These are phyloP conservation scores for Nomada ferruginata DNA, from an alignment of 2,888 invertebrate species.

Conservation along the genomic window DNA sequence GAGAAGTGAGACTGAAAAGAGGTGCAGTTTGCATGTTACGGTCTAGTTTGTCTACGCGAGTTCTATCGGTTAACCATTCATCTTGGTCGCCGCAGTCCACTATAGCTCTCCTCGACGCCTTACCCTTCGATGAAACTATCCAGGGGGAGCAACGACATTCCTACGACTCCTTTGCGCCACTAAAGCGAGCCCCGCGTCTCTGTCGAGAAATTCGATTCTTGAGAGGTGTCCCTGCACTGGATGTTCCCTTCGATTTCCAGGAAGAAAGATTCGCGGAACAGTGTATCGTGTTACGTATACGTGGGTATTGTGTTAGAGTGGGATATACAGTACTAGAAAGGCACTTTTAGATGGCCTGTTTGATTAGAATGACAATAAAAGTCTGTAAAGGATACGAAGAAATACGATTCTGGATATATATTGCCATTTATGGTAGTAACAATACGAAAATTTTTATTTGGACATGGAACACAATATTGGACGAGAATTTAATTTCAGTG, in stretches of 20 bases:
- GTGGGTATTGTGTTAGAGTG: background rate
- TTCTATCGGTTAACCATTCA: constrained; percentile 78
- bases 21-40: constrained; percentile 66
- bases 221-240: constrained; percentile 42
- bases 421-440: no score
- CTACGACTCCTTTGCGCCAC: constrained; percentile 57
- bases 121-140: constrained; percentile 40
- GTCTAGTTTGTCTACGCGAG: constrained; percentile 72
- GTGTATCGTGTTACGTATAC: constrained; percentile 24
- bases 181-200: constrained; percentile 42
- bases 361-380: no score
- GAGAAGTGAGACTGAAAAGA: constrained; percentile 28
- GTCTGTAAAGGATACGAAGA: no score
- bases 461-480: no score
- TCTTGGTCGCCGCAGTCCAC: constrained; percentile 67
- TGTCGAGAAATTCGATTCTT: constrained; percentile 60
- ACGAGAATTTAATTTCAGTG: no score
- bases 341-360: no score
- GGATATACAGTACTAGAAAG: no score
- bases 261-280: constrained; percentile 11
- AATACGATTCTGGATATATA: no score
- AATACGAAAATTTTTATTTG: no score
- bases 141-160: constrained; percentile 58
- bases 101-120: constrained; percentile 53
- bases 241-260: constrained; percentile 19